Evolutionary conservation across 1,140 invertebrate species (phyloP).

Genomic region (Antheraea pernyi): DNA sequence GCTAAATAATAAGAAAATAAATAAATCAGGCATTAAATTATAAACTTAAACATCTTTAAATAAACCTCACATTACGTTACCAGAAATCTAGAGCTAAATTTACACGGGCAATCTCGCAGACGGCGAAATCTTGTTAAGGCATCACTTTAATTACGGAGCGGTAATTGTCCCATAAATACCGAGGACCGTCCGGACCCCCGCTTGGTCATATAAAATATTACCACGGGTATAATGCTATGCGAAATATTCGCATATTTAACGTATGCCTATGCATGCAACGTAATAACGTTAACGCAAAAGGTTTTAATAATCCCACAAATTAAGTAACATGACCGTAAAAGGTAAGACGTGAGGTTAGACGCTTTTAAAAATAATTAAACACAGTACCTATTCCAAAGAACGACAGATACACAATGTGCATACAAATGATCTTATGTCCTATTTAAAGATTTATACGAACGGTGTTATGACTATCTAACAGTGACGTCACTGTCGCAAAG

Average conservation of each 20-base stretch:
- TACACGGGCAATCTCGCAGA: not conserved
- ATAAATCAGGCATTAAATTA: not conserved
- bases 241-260: not conserved
- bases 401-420: no score
- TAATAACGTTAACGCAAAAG: not conserved
- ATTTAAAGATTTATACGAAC: no score
- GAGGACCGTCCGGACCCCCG: not conserved
- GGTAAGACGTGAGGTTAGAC: no score
- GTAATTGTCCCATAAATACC: constrained; percentile 17
- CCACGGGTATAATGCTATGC: not conserved
- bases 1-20: not conserved
- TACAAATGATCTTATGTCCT: no score
- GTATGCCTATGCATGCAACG: not conserved
- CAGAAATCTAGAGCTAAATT: constrained; percentile 5
- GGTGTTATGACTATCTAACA: no score
- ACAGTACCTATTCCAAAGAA: no score
- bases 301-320: no score
- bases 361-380: no score
- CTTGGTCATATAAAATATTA: constrained; percentile 8
- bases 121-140: not conserved
- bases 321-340: no score
- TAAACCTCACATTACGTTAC: not conserved
- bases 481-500: no score
- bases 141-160: constrained; percentile 13
- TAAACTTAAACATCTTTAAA: not conserved